These are phyloP conservation scores for Crocallis elinguaria DNA, from an alignment of 2,888 invertebrate species.

Conservation along the genomic window DNA sequence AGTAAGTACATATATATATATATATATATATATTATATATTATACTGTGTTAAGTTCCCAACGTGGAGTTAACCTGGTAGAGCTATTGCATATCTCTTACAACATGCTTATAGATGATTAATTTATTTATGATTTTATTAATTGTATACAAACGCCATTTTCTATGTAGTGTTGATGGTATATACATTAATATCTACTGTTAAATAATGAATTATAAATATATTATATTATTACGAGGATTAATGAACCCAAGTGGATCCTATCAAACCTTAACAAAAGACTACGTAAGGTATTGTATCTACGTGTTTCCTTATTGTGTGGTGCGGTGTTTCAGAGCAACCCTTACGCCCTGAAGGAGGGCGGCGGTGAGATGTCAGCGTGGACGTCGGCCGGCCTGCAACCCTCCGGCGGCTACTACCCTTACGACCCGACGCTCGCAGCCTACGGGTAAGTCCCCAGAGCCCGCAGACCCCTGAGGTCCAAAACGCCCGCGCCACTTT, in stretches of 20 bases:
- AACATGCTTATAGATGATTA: too few relatives aligned
- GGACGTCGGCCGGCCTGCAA: constrained; percentile 95
- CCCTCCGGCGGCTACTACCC: constrained; percentile 96
- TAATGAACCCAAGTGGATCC: neutral
- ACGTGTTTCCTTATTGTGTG: constrained; percentile 46
- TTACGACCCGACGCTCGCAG: constrained; percentile 96
- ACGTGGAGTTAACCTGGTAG: too few relatives aligned
- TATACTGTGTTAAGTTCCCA: too few relatives aligned
- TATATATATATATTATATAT: too few relatives aligned
- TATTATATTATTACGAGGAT: too few relatives aligned
- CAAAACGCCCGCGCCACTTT: constrained; percentile 71
- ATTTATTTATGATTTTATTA: too few relatives aligned
- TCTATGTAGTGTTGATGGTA: too few relatives aligned
- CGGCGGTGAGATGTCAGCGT: constrained; percentile 95
- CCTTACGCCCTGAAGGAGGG: constrained; percentile 95
- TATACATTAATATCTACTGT: too few relatives aligned
- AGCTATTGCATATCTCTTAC: too few relatives aligned
- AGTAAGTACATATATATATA: too few relatives aligned
- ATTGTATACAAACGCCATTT: too few relatives aligned
- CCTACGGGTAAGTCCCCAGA: constrained; percentile 93
- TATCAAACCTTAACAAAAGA: constrained; percentile 1
- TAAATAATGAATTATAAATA: too few relatives aligned
- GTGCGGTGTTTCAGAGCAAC: constrained; percentile 90
- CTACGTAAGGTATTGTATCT: constrained; percentile 13
- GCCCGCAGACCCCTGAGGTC: constrained; percentile 63